These are phyloP conservation scores for Drosophila triauraria DNA, from an alignment of 1,140 invertebrate species.

Conservation along the genomic window DNA sequence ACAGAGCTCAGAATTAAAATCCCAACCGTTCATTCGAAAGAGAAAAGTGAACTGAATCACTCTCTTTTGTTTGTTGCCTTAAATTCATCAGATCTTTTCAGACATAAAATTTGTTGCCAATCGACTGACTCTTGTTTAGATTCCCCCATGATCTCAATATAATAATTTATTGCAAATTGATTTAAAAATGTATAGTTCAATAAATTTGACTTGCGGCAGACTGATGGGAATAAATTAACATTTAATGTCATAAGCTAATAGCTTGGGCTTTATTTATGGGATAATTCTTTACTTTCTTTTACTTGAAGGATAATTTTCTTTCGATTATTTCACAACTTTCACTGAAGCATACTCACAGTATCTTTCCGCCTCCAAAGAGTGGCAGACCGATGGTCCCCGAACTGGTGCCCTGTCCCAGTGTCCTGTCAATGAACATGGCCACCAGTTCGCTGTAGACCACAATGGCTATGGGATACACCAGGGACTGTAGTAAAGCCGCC, in stretches of 20 bases:
- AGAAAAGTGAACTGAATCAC: slow-evolving; percentile 7
- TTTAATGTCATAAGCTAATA: too few species aligned
- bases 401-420: slow-evolving; percentile 73
- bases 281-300: too few species aligned
- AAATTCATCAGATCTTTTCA: not conserved
- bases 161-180: not conserved
- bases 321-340: too few species aligned
- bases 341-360: slow-evolving; percentile 86
- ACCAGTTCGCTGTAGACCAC: slow-evolving; percentile 90
- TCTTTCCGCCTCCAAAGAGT: slow-evolving; percentile 85
- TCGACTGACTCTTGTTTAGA: not conserved
- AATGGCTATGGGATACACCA: slow-evolving; percentile 88
- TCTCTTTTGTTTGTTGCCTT: not conserved
- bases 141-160: not conserved
- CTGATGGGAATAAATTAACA: not conserved
- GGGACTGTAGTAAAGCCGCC: slow-evolving; percentile 86
- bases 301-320: too few species aligned
- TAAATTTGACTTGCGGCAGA: not conserved
- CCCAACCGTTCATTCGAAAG: not conserved
- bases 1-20: not conserved
- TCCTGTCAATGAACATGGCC: slow-evolving; percentile 87
- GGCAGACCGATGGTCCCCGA: slow-evolving; percentile 84
- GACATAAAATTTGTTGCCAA: not conserved
- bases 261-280: too few species aligned
- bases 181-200: not conserved